These are phyloP conservation scores for Nudaria mundana DNA, from an alignment of 2,888 invertebrate species.

Conservation along the genomic window DNA sequence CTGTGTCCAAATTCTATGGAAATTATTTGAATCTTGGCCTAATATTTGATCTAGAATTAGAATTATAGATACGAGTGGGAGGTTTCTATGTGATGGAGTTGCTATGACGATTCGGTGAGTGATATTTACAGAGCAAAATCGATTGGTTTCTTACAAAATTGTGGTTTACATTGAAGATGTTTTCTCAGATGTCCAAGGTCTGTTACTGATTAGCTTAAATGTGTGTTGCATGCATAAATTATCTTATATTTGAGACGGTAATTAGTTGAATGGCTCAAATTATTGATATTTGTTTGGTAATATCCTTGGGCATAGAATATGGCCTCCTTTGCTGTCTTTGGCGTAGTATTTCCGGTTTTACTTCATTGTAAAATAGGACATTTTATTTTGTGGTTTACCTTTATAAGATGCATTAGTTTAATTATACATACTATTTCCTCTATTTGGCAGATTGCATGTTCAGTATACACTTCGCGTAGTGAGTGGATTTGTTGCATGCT, in stretches of 20 bases:
- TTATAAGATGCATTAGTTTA: too few species aligned
- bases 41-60: conserved; percentile 50
- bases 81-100: conserved; percentile 49
- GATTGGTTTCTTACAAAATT: conserved; percentile 37
- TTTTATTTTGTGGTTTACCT: too few species aligned
- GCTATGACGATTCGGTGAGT: conserved; percentile 55
- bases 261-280: conserved; percentile 10
- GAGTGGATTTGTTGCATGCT: too few species aligned
- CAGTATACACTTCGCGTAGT: too few species aligned
- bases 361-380: too few species aligned
- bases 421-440: too few species aligned
- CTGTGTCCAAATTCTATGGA: conserved; percentile 30
- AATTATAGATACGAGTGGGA: conserved; percentile 47
- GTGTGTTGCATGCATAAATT: conserved; percentile 25
- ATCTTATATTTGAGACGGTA: conserved; percentile 10
- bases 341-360: too few species aligned
- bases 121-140: conserved; percentile 34
- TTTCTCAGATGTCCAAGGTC: conserved; percentile 47
- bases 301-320: too few species aligned
- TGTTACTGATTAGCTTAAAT: conserved; percentile 29
- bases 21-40: conserved; percentile 62
- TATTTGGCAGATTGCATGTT: too few species aligned
- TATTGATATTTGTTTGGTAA: too few species aligned
- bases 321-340: too few species aligned
- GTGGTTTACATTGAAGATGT: conserved; percentile 38